phyloP scores from a whole-genome alignment of 2,888 invertebrate genomes.

The Hirtodrosophila duncani region DNA sequence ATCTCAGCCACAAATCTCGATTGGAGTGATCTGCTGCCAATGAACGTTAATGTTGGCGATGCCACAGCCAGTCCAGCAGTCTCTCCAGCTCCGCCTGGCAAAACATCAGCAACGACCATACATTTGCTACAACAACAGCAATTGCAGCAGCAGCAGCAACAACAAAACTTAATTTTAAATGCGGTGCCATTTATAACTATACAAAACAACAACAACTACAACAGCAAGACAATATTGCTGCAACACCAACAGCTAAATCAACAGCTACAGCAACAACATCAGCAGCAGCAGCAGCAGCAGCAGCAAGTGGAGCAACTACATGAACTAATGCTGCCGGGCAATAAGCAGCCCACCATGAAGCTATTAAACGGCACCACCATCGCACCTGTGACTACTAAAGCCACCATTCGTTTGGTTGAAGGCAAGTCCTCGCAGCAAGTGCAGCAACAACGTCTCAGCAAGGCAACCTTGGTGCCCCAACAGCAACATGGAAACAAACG shows the following conservation, averaged over 20 bases:
- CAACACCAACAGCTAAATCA: conserved; percentile 49
- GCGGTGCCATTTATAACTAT: conserved; percentile 76
- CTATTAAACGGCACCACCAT: conserved; percentile 49
- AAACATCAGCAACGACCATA: no score
- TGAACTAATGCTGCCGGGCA: conserved; percentile 40
- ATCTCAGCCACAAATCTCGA: conserved; percentile 74
- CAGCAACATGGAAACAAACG: conserved; percentile 69
- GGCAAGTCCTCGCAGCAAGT: conserved; percentile 39
- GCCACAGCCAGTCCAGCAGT: conserved; percentile 45
- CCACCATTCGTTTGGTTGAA: conserved; percentile 71
- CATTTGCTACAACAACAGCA: conserved; percentile 50
- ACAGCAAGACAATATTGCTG: conserved; percentile 67
- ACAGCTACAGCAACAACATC: no score
- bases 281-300: conserved; percentile 44
- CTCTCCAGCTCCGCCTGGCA: conserved; percentile 43
- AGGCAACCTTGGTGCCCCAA: conserved; percentile 38
- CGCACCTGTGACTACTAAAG: conserved; percentile 56
- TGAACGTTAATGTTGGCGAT: conserved; percentile 69
- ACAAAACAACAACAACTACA: conserved; percentile 73
- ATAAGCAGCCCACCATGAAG: conserved; percentile 52
- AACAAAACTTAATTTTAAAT: conserved; percentile 73
- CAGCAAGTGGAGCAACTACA: conserved; percentile 42
- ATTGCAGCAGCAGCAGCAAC: conserved; percentile 52
- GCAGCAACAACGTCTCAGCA: no score
- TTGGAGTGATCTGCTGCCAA: conserved; percentile 76